These are phyloP conservation scores for Phacellophora camtschatica DNA, from an alignment of 30 jellyfish, hydroid and myxozoan species.

Conservation along the genomic window DNA sequence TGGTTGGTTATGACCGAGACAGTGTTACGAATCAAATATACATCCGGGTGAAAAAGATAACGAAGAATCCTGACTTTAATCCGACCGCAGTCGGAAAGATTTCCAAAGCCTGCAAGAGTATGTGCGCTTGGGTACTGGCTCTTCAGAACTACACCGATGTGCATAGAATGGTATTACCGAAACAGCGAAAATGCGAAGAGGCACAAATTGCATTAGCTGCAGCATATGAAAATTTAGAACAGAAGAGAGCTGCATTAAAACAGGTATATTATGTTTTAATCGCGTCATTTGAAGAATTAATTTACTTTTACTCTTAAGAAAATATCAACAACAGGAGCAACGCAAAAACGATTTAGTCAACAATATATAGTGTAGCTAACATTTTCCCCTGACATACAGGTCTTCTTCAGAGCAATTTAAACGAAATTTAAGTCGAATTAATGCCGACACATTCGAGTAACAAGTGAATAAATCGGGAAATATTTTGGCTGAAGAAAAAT, in stretches of 20 bases:
- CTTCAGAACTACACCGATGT: conserved; percentile 85
- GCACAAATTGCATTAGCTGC: conserved; percentile 79
- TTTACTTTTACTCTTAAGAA: too few species aligned
- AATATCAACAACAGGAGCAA: too few species aligned
- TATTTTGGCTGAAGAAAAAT: too few species aligned
- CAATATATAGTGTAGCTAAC: too few species aligned
- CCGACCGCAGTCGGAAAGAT: conserved; percentile 91
- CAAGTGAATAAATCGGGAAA: too few species aligned
- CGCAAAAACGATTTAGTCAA: too few species aligned
- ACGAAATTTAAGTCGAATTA: too few species aligned
- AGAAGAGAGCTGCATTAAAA: conserved; percentile 55
- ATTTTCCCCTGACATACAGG: too few species aligned
- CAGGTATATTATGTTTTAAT: conserved; percentile 26
- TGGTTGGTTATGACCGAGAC: conserved; percentile 70
- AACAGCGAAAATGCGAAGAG: conserved; percentile 78
- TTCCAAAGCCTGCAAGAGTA: conserved; percentile 86
- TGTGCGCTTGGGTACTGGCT: conserved; percentile 97
- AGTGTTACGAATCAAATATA: conserved; percentile 71
- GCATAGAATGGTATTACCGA: conserved; percentile 81
- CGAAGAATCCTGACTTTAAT: conserved; percentile 81
- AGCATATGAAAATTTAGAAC: conserved; percentile 66
- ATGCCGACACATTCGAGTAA: too few species aligned
- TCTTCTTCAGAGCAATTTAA: too few species aligned
- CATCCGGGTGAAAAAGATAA: conserved; percentile 67
- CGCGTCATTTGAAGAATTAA: too few species aligned